A percentile compares a stretch with the other conserved stretches of the same genome.
These are phyloP conservation scores for Pluvialis apricaria DNA, from an alignment of 2,113 vertebrate species.

Conservation along the genomic window DNA sequence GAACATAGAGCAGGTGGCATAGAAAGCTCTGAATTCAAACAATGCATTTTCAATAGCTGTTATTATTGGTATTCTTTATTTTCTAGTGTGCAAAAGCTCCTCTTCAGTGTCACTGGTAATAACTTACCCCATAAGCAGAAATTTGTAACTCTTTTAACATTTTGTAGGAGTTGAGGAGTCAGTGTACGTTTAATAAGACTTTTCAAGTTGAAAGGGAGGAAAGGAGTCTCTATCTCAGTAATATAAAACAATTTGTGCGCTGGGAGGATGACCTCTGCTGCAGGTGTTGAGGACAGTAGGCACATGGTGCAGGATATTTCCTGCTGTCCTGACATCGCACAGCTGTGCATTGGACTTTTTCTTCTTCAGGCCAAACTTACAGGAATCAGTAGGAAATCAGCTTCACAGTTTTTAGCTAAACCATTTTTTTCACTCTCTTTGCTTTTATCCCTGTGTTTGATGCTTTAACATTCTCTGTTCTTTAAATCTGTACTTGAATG, in stretches of 20 bases:
- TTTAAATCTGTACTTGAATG: not conserved
- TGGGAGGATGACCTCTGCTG: not conserved
- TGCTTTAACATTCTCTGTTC: not conserved
- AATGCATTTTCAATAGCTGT: not conserved
- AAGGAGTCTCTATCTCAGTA: not conserved
- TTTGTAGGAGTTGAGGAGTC: not conserved
- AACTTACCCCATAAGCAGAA: not conserved
- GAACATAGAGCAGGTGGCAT: not conserved
- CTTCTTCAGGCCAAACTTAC: not conserved
- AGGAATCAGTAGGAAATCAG: conserved; percentile 2
- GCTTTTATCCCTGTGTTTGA: conserved; percentile 10
- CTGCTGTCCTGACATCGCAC: not conserved
- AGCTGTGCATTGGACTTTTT: not conserved
- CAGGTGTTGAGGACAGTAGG: not conserved
- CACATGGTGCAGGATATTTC: not conserved
- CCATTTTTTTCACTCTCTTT: not conserved
- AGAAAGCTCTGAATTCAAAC: not conserved
- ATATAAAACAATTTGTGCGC: not conserved
- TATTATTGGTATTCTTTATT: not conserved
- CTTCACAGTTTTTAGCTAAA: not conserved
- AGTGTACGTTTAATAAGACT: not conserved
- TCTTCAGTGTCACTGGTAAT: not conserved
- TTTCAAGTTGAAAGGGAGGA: not conserved
- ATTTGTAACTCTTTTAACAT: not conserved
- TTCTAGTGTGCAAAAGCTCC: not conserved